These are phyloP conservation scores for Scaptomyza reducta DNA, from an alignment of 2,888 invertebrate genomes.

Conservation along the genomic window DNA sequence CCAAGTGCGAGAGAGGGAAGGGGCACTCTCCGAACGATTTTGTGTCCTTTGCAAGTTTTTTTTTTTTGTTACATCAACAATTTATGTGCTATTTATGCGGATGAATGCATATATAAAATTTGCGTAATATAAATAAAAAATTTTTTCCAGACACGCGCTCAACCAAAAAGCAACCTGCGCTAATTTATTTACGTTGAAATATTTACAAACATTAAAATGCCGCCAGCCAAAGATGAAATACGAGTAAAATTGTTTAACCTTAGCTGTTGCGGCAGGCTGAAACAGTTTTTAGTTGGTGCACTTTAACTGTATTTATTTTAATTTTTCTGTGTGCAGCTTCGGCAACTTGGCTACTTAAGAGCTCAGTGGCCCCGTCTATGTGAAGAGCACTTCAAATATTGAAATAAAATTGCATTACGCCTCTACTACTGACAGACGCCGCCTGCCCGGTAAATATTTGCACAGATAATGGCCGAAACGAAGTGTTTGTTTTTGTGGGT, in stretches of 20 bases:
- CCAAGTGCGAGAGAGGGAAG: not conserved
- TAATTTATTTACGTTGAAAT: conserved; percentile 37
- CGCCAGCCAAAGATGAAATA: not conserved
- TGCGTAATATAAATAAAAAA: conserved; percentile 65
- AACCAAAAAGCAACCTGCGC: conserved; percentile 6
- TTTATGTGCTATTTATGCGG: conserved; percentile 65
- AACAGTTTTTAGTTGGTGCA: conserved; percentile 11
- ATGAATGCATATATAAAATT: conserved; percentile 72
- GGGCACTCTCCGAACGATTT: conserved; percentile 28
- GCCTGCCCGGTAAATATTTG: conserved; percentile 57
- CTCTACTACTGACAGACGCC: conserved; percentile 11
- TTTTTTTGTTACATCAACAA: conserved; percentile 40
- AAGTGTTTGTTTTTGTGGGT: conserved; percentile 52
- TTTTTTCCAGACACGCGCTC: conserved; percentile 47
- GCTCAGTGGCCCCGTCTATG: conserved; percentile 36
- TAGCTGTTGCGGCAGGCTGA: too few relatives aligned
- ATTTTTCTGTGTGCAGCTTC: conserved; percentile 26
- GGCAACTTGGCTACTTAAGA: conserved; percentile 46
- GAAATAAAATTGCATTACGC: conserved; percentile 67
- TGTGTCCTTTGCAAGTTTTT: conserved; percentile 36
- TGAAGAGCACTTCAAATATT: conserved; percentile 65
- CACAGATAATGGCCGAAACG: conserved; percentile 57
- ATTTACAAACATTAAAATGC: conserved; percentile 25
- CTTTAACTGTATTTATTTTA: conserved; percentile 2
- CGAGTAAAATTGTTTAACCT: not conserved